Base-by-base conservation (phyloP, 2,113 vertebrate genomes). In the Myrmecobius fasciatus region DNA sequence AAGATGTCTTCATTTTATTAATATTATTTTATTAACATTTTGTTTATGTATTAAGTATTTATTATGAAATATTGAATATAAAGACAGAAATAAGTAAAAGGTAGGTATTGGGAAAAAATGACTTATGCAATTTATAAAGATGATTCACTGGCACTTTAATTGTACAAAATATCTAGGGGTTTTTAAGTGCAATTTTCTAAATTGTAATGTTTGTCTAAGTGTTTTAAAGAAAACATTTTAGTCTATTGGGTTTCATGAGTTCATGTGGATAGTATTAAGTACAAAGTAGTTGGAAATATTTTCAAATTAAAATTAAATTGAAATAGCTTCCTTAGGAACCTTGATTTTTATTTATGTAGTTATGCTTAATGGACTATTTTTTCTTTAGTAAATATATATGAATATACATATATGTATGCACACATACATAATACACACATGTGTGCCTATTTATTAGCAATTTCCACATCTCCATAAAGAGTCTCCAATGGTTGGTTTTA, bases 391-490 rank as follows among this genome's bases (percentile, higher is more conserved):
- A 36, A 67, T 51, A 67, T 36, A 67, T 36, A 3, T 60, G 31
- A 31, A 6, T 60, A 60, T 60, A 4, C 31, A 10, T 56, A 25
- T 28, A 28, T 8, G 28, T 1, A 53, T 22, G 25, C 22, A 53
- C 52, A 12, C 3, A 52, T 52, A 52, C 26, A 9, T 54, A 2
- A 54, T 54, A 53, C 48, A 48, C 7, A 54, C 22, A 54, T 25
- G 28, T 31, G 3, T 60, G 25, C 28, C 2, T 60, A 9, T 31
- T 5, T 60, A 60, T 60, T 67, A 67, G 60, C 17, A 91, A 67
- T 94, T 95, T 89, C 90, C 94, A 54, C 28, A 92, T 95, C 94
- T 93, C 94, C 51, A 54, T 93, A 17, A 95, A 94, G 96, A 96
- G 89, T 67, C 11, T 51, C 48, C 25, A 93, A 92, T 24, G 60